Conservation (phyloP, 1,140 invertebrate species). For the Drosophila tsacasi region DNA sequence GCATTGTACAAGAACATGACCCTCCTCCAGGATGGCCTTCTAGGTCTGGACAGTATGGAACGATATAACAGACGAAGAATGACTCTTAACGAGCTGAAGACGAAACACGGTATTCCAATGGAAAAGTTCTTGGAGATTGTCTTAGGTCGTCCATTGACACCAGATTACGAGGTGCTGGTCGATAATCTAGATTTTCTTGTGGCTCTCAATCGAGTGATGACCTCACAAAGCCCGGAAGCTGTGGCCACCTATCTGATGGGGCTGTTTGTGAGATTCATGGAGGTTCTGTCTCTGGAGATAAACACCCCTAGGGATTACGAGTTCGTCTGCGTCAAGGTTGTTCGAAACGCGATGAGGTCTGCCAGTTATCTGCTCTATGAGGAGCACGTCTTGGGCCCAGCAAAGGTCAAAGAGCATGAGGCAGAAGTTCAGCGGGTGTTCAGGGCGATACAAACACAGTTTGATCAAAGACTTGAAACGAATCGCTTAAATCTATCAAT, state of each 20-base stretch:
- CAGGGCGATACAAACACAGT: background rate
- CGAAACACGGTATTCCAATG: background rate
- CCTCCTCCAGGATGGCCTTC: background rate
- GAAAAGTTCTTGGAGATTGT: slow-evolving; percentile 4
- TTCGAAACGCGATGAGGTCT: background rate
- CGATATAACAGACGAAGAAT: background rate
- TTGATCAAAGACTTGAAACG: background rate
- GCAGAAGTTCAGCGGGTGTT: background rate
- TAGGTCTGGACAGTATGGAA: background rate
- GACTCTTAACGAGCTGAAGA: slow-evolving; percentile 1
- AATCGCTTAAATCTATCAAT: background rate
- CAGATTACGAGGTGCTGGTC: background rate
- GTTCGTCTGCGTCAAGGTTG: background rate
- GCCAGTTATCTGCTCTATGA: background rate
- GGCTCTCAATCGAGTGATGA: background rate
- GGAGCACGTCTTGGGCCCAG: background rate
- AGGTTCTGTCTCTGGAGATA: background rate
- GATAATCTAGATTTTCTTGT: background rate
- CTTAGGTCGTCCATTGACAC: background rate
- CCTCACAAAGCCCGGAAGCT: too few species aligned
- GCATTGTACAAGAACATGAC: background rate
- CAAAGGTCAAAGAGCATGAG: background rate
- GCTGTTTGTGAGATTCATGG: background rate
- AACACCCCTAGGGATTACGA: background rate
- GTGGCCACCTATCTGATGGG: background rate